Conservation (phyloP, 2,888 invertebrate species). For the Auanema freiburgensis region DNA sequence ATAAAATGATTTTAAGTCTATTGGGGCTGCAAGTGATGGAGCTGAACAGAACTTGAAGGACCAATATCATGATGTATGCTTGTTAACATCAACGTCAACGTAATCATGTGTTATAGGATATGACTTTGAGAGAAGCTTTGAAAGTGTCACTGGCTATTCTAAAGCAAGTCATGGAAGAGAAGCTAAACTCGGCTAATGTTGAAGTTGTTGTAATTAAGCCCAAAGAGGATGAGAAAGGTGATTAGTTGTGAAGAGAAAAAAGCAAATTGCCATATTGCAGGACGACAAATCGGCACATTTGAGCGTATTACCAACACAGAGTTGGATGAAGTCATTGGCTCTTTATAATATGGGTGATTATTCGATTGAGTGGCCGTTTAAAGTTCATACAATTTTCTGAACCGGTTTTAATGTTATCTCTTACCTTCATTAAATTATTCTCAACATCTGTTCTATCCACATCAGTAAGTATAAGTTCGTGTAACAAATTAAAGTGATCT, state of each 20-base stretch:
- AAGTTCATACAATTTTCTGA: too few relatives aligned
- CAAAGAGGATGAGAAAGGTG: constrained; percentile 49
- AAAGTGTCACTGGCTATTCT: constrained; percentile 87
- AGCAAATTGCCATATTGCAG: constrained; percentile 11
- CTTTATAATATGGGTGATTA: constrained; percentile 6
- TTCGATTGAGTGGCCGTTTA: too few relatives aligned
- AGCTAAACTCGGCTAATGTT: constrained; percentile 91
- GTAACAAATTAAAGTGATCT: too few relatives aligned
- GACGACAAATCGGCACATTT: constrained; percentile 43
- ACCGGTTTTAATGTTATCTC: too few relatives aligned
- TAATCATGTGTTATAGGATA: constrained; percentile 72
- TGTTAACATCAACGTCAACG: neutral
- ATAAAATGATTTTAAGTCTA: constrained; percentile 73
- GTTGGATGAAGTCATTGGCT: constrained; percentile 40
- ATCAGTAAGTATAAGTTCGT: too few relatives aligned
- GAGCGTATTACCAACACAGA: constrained; percentile 40
- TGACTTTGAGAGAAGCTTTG: constrained; percentile 90
- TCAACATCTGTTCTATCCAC: too few relatives aligned
- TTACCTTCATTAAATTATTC: too few relatives aligned
- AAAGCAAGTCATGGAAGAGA: constrained; percentile 99
- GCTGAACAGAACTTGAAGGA: constrained; percentile 90
- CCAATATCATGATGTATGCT: constrained; percentile 70
- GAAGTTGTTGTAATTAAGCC: constrained; percentile 72
- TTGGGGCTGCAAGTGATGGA: constrained; percentile 97
- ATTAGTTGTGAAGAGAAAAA: neutral